Evolutionary conservation across 2,888 invertebrate species (phyloP).

Genomic region (Scaptomyza parva): DNA sequence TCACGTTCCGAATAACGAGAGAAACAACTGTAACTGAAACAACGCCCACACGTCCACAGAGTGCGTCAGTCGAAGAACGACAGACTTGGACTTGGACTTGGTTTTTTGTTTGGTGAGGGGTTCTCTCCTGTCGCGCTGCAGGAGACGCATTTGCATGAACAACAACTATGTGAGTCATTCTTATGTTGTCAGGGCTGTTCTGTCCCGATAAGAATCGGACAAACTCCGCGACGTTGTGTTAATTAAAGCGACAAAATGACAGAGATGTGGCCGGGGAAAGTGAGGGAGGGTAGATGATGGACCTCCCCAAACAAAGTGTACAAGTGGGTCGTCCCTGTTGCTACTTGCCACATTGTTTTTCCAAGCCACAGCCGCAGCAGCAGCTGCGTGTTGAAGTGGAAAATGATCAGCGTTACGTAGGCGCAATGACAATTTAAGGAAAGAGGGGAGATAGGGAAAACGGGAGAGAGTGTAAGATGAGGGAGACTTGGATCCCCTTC

Average conservation of each 20-base stretch:
- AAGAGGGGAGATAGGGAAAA: neutral
- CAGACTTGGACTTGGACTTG: conserved; percentile 34
- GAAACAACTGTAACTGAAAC: neutral
- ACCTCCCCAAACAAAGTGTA: neutral
- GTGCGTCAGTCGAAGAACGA: conserved; percentile 44
- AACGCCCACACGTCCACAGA: conserved; percentile 32
- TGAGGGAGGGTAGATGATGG: neutral
- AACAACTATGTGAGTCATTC: conserved; percentile 39
- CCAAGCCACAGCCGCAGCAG: conserved; percentile 13
- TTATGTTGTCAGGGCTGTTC: conserved; percentile 29
- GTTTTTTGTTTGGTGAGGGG: conserved; percentile 1
- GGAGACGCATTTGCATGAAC: conserved; percentile 70
- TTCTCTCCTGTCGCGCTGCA: conserved; percentile 56
- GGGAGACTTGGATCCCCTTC: conserved; percentile 20
- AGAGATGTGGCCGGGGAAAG: neutral
- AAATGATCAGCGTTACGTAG: conserved; percentile 53
- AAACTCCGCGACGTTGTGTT: conserved; percentile 55
- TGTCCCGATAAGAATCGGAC: conserved; percentile 36
- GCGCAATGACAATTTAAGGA: conserved; percentile 4
- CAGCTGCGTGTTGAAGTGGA: conserved; percentile 70
- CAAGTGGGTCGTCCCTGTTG: too few species aligned
- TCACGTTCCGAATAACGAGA: conserved; percentile 29
- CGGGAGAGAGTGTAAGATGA: too few species aligned
- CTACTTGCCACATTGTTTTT: conserved; percentile 55
- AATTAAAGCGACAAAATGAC: conserved; percentile 68